phyloP scores from a whole-genome alignment of 2,888 invertebrate genomes.

The Elmis aenea region DNA sequence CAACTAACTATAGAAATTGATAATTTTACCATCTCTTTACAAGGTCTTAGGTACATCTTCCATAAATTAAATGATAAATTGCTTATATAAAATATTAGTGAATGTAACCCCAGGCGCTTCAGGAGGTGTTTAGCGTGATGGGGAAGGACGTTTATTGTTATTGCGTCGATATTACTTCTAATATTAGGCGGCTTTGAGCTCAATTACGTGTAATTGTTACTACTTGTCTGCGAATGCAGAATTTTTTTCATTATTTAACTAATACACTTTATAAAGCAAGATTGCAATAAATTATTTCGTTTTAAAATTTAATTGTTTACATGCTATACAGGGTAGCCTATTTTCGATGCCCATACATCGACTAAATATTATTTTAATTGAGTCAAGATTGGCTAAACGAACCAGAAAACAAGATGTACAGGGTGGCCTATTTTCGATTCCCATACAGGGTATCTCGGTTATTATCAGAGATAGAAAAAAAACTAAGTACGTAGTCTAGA shows the following conservation, averaged over 20 bases:
- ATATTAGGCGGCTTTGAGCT: conserved; percentile 13
- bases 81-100: conserved; percentile 14
- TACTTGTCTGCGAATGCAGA: conserved; percentile 6
- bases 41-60: conserved; percentile 25
- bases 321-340: no score
- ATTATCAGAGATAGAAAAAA: no score
- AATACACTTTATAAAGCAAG: background rate
- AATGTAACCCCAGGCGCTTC: conserved; percentile 7
- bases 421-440: no score
- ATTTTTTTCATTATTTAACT: conserved; percentile 5
- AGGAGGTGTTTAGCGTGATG: conserved; percentile 10
- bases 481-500: no score
- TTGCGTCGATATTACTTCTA: conserved; percentile 15
- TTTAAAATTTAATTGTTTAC: no score
- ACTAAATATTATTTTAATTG: no score
- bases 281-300: no score
- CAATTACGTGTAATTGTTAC: conserved; percentile 16
- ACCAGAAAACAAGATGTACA: no score
- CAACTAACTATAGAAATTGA: conserved; percentile 20
- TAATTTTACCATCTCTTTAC: conserved; percentile 24
- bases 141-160: conserved; percentile 17
- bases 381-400: no score
- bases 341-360: no score
- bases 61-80: conserved; percentile 19
- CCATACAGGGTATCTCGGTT: no score